These are phyloP conservation scores for Drosophila nr. fundita DNA, from an alignment of 2,888 invertebrate genomes.

Conservation along the genomic window DNA sequence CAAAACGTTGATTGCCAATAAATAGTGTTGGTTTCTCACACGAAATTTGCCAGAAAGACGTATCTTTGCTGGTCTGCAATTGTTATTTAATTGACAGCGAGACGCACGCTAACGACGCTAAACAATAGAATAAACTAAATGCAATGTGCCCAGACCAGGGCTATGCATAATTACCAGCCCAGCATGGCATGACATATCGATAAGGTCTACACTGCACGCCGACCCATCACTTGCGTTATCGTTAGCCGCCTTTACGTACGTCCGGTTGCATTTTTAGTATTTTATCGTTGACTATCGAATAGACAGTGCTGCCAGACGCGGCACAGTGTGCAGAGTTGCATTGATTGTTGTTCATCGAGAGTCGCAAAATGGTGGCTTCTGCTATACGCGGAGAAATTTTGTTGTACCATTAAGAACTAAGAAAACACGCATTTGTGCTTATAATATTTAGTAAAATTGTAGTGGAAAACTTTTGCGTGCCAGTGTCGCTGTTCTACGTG, in stretches of 20 bases:
- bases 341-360: conserved; percentile 66
- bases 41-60: conserved; percentile 26
- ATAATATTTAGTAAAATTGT: conserved; percentile 64
- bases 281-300: conserved; percentile 33
- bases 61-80: conserved; percentile 19
- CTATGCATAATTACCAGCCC: background rate
- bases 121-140: conserved; percentile 42
- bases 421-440: conserved; percentile 72
- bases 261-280: conserved; percentile 9
- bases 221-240: background rate
- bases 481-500: conserved; percentile 56
- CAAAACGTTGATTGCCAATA: conserved; percentile 42
- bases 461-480: conserved; percentile 69
- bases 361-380: conserved; percentile 82
- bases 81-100: conserved; percentile 35
- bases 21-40: conserved; percentile 39
- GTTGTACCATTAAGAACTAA: conserved; percentile 71
- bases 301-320: conserved; percentile 50
- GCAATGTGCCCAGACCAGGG: conserved; percentile 26
- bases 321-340: conserved; percentile 56
- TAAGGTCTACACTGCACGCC: background rate
- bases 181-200: conserved; percentile 20
- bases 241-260: conserved; percentile 1
- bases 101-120: conserved; percentile 36
- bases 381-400: conserved; percentile 81